Base-by-base conservation (phyloP, 2,888 invertebrate genomes). In the Acleris sparsana region DNA sequence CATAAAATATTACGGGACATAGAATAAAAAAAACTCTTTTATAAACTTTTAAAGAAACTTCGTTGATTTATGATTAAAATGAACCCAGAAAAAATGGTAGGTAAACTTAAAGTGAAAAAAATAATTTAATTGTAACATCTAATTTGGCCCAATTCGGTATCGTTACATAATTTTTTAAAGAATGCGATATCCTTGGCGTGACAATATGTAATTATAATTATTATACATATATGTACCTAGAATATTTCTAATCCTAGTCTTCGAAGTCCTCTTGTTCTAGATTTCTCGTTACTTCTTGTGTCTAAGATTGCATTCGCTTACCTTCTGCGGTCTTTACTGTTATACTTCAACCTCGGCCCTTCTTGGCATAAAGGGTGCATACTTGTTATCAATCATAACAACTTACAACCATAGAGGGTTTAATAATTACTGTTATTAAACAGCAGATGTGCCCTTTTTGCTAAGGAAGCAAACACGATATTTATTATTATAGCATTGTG, bases 401-500 rank as follows among this genome's bases (percentile, higher is more conserved):
- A 39, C 39, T 11, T 39, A 39, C 39, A 39, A 39, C 13, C 39
- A 13, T 3, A 46, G n/a, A 46, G 46, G 17, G 6, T 46, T 17
- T 46, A 46, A 20, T 20, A 20, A n/a, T n/a, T n/a, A n/a, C n/a
- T n/a, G 49, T 11, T 33, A 33, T 11, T 39, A 39, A 39, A 39
- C 13, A 13, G 4, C 3, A 39, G 33, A 11, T 39, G 39, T 39
- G 13, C 39, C 39, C 3, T 39, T 33, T 39, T 11, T 39, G 3
- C 39, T 39, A 39, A 39, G 39, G 13, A 39, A 4, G 39, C 39
- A 13, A 33, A 13, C 39, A 13, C 39, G 13, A 39, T 58, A 29
- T 48, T 55, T 58, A 53, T 58, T 53, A 69, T 72, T 51, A 64
- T 46, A 66, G 70, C 68, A 70, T 63, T 72, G 71, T 70, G 71